Percentiles rank a stretch among this genome's conserved stretches.
Conservation (phyloP, 2,797 vertebrate species). For the Sebastes diploproa region DNA sequence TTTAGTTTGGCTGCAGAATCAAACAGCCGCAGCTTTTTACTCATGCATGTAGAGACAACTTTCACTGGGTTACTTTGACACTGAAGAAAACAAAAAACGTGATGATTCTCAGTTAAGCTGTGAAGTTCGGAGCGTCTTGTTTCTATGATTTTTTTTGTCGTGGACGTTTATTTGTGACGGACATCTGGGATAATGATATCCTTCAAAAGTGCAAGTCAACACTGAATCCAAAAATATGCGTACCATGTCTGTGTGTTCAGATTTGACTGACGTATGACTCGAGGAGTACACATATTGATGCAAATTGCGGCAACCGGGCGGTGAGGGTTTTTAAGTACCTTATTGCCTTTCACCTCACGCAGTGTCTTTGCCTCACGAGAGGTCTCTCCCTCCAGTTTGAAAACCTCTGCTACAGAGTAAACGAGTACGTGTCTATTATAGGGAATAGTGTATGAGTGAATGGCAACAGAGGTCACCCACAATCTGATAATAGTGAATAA, state of each 20-base stretch:
- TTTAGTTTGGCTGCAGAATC: too few species aligned
- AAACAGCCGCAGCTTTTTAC: neutral
- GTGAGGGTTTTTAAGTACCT: neutral
- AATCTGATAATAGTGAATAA: neutral
- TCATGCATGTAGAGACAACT: neutral
- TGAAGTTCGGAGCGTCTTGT: neutral
- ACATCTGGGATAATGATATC: neutral
- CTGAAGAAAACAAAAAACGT: neutral
- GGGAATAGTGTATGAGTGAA: neutral
- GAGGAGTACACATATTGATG: neutral
- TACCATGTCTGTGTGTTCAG: neutral
- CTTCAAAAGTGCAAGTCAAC: neutral
- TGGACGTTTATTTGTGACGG: neutral
- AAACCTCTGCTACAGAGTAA: neutral
- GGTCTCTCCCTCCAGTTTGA: neutral
- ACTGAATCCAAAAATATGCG: neutral
- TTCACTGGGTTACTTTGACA: neutral
- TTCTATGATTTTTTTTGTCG: neutral
- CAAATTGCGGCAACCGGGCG: neutral
- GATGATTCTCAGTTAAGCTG: neutral
- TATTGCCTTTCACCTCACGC: neutral
- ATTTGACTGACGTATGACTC: too few species aligned
- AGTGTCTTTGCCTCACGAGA: neutral
- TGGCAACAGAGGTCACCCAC: neutral
- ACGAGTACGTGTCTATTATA: rapidly evolving